These are phyloP conservation scores for Ceyx cyanopectus DNA, from an alignment of 2,113 vertebrate species.

Conservation along the genomic window DNA sequence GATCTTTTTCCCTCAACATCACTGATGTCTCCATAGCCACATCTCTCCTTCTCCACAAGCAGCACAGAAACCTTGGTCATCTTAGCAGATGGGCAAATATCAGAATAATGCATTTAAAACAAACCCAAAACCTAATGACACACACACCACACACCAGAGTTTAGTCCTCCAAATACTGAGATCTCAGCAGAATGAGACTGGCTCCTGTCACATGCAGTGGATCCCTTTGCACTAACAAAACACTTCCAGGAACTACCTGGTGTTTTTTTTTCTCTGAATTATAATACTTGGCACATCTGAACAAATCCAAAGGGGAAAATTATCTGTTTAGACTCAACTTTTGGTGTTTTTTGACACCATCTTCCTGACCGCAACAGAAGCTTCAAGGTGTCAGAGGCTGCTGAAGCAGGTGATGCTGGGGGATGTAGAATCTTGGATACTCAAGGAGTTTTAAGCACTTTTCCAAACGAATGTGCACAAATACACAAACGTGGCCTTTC, in stretches of 20 bases:
- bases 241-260: neutral
- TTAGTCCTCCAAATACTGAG: neutral
- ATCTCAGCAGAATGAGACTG: neutral
- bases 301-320: neutral
- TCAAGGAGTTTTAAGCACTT: neutral
- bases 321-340: neutral
- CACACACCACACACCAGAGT: neutral
- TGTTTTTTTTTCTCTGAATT: neutral
- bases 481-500: neutral
- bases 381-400: neutral
- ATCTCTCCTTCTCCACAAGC: neutral
- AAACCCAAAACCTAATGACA: neutral
- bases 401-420: neutral
- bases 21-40: neutral
- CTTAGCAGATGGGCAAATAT: neutral
- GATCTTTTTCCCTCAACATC: neutral
- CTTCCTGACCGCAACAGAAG: neutral
- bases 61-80: neutral
- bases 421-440: neutral
- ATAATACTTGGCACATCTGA: neutral
- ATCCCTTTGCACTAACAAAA: neutral
- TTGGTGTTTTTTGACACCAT: neutral
- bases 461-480: neutral
- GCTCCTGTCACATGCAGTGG: neutral
- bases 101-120: neutral